These are phyloP conservation scores for Chanos chanos DNA, from an alignment of 2,797 vertebrate genomes.

Conservation along the genomic window DNA sequence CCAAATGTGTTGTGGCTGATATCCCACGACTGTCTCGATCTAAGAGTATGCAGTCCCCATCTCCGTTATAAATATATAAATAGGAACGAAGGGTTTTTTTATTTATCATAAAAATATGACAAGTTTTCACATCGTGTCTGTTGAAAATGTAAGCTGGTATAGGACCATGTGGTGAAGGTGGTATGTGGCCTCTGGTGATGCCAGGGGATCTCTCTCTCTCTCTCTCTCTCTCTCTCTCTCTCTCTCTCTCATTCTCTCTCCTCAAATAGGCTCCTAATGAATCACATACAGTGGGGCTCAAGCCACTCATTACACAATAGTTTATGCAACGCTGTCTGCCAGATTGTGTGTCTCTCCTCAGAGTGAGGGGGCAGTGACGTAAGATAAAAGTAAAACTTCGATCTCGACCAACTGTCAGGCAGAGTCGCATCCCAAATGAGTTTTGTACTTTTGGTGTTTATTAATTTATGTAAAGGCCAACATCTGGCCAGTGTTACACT, in stretches of 20 bases:
- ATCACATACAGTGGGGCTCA: conserved; percentile 3
- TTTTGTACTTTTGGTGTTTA: conserved; percentile 25
- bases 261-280: not conserved
- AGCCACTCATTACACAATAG: conserved; percentile 26
- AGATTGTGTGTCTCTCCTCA: conserved; percentile 15
- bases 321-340: conserved; percentile 24
- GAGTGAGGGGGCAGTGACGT: conserved; percentile 31
- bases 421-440: conserved; percentile 27
- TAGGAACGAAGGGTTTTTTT: too few species aligned
- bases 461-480: conserved; percentile 33
- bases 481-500: conserved; percentile 28
- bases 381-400: conserved; percentile 35
- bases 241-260: not conserved
- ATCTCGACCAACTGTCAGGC: conserved; percentile 11
- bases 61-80: too few species aligned
- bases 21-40: too few species aligned
- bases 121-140: too few species aligned
- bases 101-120: too few species aligned
- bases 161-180: too few species aligned
- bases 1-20: too few species aligned
- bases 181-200: too few species aligned
- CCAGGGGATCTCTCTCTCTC: too few species aligned
- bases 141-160: too few species aligned
- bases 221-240: not conserved
- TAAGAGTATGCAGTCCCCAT: too few species aligned